A percentile compares a stretch with the other conserved stretches of the same genome.
Evolutionary conservation across 2,113 vertebrate genomes (phyloP).

Genomic region (Chlamydotis undulata): DNA sequence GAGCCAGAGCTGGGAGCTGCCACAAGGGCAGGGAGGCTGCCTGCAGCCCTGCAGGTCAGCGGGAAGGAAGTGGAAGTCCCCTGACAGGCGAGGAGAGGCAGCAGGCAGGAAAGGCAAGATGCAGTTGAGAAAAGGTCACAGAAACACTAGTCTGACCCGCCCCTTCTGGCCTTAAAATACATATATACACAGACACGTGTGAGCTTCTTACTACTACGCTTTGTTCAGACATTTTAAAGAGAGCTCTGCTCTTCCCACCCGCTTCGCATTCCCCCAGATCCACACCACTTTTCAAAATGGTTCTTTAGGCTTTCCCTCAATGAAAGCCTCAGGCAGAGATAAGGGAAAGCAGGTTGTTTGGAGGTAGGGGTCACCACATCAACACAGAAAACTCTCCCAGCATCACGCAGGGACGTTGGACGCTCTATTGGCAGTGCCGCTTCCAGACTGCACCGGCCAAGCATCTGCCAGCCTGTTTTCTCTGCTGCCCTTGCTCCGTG

Average conservation of each 20-base stretch:
- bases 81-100: neutral
- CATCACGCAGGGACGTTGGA: neutral
- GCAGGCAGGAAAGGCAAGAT: conserved; percentile 20
- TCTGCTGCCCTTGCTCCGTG: neutral
- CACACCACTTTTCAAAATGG: neutral
- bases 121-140: conserved; percentile 14
- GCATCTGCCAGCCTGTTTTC: neutral
- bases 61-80: conserved; percentile 48
- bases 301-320: neutral
- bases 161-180: neutral
- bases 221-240: conserved; percentile 1
- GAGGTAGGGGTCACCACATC: neutral
- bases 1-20: conserved; percentile 44
- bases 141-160: neutral
- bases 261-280: neutral
- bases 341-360: neutral
- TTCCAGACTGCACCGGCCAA: neutral
- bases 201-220: neutral
- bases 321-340: neutral
- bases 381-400: neutral
- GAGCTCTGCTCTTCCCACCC: neutral
- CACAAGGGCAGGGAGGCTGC: conserved; percentile 19
- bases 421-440: neutral
- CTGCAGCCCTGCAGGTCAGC: conserved; percentile 27
- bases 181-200: rapidly evolving